Evolutionary conservation across 53 echinoderm and acorn worm genomes (phyloP), one percentile per base, ranked within the genome.

Genomic region (Echinometra lucunter): DNA sequence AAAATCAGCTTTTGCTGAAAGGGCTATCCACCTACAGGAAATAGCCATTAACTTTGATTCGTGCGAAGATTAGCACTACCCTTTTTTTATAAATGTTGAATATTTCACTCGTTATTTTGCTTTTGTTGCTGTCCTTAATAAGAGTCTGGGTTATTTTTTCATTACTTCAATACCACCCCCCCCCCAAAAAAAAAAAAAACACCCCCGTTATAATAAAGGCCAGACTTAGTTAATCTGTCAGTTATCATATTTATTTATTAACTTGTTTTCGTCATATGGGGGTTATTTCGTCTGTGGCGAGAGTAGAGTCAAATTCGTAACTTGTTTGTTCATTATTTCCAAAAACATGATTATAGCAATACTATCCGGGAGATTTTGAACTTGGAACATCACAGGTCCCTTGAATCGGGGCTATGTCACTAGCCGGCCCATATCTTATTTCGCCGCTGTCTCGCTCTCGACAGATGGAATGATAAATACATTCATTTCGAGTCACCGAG

Each of bases 401-500:
- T 88, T 88, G 88, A 88, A 88, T 40, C 42, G 10, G 44, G n/a
- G 82, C 82, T 82, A 70, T 75, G 90, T 60, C 60, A 37, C 63
- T 90, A 90, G 37, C 66, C 90, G 60, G 60, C 63, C 60, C 90
- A 45, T 90, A 90, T 90, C 90, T 90, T 8, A 60, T 90, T 90
- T 90, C 90, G 90, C 90, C 90, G 90, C 90, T 90, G 90, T 90
- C 90, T 90, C 90, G 57, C 57, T 90, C 90, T 57, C 90, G 90
- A 90, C 90, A 90, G 90, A 90, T 90, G 90, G 90, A 90, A 90
- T 90, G 90, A 90, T 90, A 90, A 90, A 90, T 90, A 90, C 90
- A 90, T 90, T 90, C 90, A 90, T 90, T 58, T 57, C 90, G 60
- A 58, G 63, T 90, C 90, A 90, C 90, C 30, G 40, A 90, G 58